phyloP scores from a whole-genome alignment of 2,113 vertebrate genomes.

The Hydrolagus affinis region DNA sequence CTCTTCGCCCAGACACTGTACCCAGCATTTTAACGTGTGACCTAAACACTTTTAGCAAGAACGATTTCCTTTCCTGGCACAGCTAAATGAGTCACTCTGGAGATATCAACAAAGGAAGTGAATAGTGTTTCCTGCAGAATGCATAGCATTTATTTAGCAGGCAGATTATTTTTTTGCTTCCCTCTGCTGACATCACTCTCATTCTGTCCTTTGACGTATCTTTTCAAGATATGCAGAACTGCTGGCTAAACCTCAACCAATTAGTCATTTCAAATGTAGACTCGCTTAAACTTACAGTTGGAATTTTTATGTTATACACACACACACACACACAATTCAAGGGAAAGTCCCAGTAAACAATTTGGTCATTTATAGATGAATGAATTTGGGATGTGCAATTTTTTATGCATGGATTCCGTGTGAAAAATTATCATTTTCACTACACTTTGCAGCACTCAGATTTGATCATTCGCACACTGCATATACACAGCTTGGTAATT shows the following conservation, averaged over 20 bases:
- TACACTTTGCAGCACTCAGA: no score
- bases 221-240: neutral
- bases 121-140: slow-evolving; percentile 51
- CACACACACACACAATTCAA: neutral
- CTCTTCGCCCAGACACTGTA: no score
- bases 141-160: slow-evolving; percentile 10
- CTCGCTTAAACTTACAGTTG: neutral
- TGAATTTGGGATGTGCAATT: neutral
- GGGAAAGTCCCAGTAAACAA: neutral
- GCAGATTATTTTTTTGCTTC: neutral
- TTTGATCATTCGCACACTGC: no score
- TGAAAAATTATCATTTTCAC: neutral
- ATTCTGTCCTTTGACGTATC: neutral
- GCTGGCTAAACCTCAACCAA: neutral
- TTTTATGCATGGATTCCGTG: neutral
- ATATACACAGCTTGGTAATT: no score
- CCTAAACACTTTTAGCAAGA: neutral
- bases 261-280: neutral
- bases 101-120: slow-evolving; percentile 45
- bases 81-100: slow-evolving; percentile 35
- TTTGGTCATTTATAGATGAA: neutral
- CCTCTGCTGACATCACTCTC: neutral
- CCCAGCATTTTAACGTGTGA: neutral
- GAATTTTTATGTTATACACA: neutral
- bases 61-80: slow-evolving; percentile 34